Percentiles rank a stretch among this genome's conserved stretches.
These are phyloP conservation scores for Acleris holmiana DNA, from an alignment of 2,888 invertebrate genomes.

Conservation along the genomic window DNA sequence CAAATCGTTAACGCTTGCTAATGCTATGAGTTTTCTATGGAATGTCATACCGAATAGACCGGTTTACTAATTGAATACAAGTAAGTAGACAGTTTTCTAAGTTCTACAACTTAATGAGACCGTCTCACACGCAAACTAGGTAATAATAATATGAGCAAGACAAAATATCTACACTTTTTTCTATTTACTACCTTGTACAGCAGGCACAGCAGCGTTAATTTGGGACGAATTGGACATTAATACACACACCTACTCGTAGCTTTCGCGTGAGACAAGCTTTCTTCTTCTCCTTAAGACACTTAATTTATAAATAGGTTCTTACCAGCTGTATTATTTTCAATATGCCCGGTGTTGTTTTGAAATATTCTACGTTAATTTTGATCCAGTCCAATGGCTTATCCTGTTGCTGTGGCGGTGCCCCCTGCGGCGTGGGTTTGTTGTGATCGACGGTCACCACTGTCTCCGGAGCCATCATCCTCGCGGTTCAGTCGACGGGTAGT, in stretches of 20 bases:
- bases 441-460: constrained; percentile 92
- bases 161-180: no score
- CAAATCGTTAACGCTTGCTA: constrained; percentile 18
- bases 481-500: constrained; percentile 45
- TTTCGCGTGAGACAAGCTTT: neutral
- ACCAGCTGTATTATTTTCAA: constrained; percentile 93
- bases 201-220: neutral
- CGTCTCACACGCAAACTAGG: neutral
- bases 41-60: constrained; percentile 37
- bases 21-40: constrained; percentile 29
- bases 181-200: neutral
- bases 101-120: constrained; percentile 16
- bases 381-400: constrained; percentile 87
- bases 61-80: constrained; percentile 36
- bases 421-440: constrained; percentile 79
- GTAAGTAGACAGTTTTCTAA: constrained; percentile 32
- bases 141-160: neutral
- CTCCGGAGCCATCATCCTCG: constrained; percentile 91
- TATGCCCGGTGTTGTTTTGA: constrained; percentile 91
- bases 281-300: neutral
- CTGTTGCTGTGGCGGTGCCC: constrained; percentile 77
- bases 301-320: constrained; percentile 55
- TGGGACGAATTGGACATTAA: neutral
- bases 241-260: neutral
- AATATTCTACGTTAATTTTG: constrained; percentile 91